Base-by-base conservation (phyloP, 2,888 invertebrate species). In the Mythimna lalbum region DNA sequence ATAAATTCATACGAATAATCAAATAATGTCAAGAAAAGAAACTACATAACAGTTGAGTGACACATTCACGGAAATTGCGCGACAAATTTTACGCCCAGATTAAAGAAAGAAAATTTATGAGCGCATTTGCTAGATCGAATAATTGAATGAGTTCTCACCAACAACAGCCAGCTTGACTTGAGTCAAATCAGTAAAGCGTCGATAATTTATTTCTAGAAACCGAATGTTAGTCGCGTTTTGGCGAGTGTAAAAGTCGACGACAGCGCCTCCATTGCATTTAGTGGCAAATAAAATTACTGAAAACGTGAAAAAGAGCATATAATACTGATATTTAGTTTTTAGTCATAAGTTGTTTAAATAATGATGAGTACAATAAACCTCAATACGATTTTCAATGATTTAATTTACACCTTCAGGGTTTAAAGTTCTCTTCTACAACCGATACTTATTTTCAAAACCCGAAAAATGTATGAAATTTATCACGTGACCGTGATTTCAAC, bases 31-130 rank as follows among this genome's bases (percentile, higher is more conserved):
- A 36, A 36, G 14, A 57, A 36, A 36, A 12, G 21, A 12, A 56
- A 5, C 12, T 33, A 31, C 31, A n/a, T 31, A n/a, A 49, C 47
- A n/a, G 14, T 56, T 57, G 7, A 17, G 21, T 36, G 57, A 57
- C 57, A 57, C 36, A 36, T 57, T n/a, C 14, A 36, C 17, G 21
- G 17, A 57, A 57, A 57, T 36, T 57, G 14, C 57, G 57, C 57
- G 56, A n/a, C 21, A 4, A 2, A 12, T 50, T 21, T 50, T 50
- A 21, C 21, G 21, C 50, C 50, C 21, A 21, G 50, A 1, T 50
- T 50, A 4, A 21, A 21, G n/a, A 52, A 12, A 5, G 23, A 23
- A 12, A 23, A 52, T 19, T 53, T 17, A 53, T 53, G 5, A 14
- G 17, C 9, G n/a, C 19, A n/a, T n/a, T 31, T n/a, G 31, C 19